Percentiles rank a stretch among this genome's conserved stretches.
These are phyloP conservation scores for Micrasema minimum DNA, from an alignment of 1,140 invertebrate genomes.

Conservation along the genomic window DNA sequence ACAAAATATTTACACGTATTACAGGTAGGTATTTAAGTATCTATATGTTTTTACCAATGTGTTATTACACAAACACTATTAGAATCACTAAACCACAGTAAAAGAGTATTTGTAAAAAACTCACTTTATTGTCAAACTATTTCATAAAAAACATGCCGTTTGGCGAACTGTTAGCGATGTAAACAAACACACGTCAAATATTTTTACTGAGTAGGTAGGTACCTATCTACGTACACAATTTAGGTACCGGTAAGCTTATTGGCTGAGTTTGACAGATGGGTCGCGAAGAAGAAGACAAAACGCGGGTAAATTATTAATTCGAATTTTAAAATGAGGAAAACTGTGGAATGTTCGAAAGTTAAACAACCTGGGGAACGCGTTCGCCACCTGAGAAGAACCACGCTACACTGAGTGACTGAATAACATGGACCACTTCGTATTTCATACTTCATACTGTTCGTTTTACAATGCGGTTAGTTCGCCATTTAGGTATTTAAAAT, in stretches of 20 bases:
- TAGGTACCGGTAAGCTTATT: neutral
- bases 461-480: conserved; percentile 26
- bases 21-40: too few species aligned
- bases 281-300: too few species aligned
- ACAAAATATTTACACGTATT: too few species aligned
- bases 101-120: neutral
- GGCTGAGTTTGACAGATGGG: too few species aligned
- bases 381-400: conserved; percentile 37
- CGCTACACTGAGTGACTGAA: conserved; percentile 41
- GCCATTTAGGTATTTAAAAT: conserved; percentile 36
- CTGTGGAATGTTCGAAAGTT: neutral
- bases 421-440: conserved; percentile 12
- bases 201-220: neutral
- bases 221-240: neutral
- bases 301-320: neutral
- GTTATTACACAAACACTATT: too few species aligned
- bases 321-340: neutral
- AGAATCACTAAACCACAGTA: too few species aligned
- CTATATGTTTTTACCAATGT: too few species aligned
- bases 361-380: conserved; percentile 27
- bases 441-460: conserved; percentile 11
- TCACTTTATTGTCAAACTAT: conserved; percentile 31
- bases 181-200: conserved; percentile 24
- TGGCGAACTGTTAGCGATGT: conserved; percentile 31
- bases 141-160: neutral